Percentiles rank a stretch among this genome's conserved stretches.
These are phyloP conservation scores for Mus spretus DNA, from an alignment of 2,797 vertebrate genomes.

Conservation along the genomic window DNA sequence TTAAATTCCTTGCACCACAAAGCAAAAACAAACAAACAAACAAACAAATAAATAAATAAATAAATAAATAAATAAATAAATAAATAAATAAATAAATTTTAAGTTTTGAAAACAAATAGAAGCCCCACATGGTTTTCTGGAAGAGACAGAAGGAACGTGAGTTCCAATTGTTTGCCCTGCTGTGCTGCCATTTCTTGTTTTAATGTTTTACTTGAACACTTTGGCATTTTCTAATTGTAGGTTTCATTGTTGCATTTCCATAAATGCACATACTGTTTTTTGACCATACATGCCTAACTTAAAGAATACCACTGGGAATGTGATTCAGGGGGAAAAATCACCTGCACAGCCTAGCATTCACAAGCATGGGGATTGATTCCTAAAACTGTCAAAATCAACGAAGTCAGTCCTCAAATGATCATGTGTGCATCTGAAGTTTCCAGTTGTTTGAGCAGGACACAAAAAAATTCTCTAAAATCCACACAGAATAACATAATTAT, in stretches of 20 bases:
- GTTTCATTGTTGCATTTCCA: not conserved
- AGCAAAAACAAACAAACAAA: too few relatives aligned
- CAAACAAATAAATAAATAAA: not conserved
- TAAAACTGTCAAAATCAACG: not conserved
- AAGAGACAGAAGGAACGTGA: not conserved
- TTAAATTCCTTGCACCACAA: not conserved
- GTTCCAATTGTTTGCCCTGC: not conserved
- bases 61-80: too few relatives aligned
- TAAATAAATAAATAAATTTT: too few relatives aligned
- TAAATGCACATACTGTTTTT: not conserved
- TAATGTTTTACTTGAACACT: not conserved
- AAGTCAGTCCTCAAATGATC: not conserved
- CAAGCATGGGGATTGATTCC: not conserved
- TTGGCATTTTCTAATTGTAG: too few relatives aligned
- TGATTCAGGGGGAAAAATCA: not conserved
- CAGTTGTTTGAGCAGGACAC: not conserved
- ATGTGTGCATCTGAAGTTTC: not conserved
- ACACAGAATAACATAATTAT: conserved; percentile 20
- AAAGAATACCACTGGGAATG: not conserved
- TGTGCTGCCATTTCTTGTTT: not conserved
- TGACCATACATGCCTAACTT: not conserved
- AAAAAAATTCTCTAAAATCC: conserved; percentile 34
- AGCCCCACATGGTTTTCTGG: not conserved
- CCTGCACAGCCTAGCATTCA: not conserved
- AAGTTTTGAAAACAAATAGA: not conserved